A percentile compares a stretch with the other conserved stretches of the same genome.
Conservation (phyloP, 2,113 vertebrate species). For the Origma solitaria region DNA sequence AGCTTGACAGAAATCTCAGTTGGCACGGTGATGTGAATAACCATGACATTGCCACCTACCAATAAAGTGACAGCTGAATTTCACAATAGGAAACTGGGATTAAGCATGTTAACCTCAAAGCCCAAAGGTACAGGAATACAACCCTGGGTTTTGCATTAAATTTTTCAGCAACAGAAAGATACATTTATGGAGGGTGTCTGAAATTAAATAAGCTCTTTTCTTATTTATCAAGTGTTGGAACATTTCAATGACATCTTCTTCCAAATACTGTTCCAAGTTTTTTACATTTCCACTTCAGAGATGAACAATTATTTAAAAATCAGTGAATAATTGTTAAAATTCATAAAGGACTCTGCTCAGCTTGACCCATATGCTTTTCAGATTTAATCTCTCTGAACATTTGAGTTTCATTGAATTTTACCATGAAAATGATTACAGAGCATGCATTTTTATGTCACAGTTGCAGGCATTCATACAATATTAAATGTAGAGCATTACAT, state of each 20-base stretch:
- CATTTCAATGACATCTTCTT: not conserved
- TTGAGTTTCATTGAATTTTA: not conserved
- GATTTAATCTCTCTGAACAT: not conserved
- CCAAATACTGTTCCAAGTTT: not conserved
- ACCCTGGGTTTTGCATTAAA: not conserved
- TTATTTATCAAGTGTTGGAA: not conserved
- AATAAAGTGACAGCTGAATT: slow-evolving; percentile 22
- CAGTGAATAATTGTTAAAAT: slow-evolving; percentile 17
- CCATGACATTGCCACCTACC: not conserved
- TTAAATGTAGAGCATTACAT: not conserved
- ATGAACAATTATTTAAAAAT: slow-evolving; percentile 22
- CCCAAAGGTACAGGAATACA: not conserved
- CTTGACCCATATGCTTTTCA: not conserved
- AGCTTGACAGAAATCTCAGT: slow-evolving; percentile 13
- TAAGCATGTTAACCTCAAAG: slow-evolving; percentile 14
- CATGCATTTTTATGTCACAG: not conserved
- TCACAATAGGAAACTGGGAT: slow-evolving; percentile 3
- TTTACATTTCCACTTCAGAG: not conserved
- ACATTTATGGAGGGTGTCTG: not conserved
- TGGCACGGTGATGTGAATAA: slow-evolving; percentile 28
- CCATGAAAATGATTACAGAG: not conserved
- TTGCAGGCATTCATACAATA: not conserved
- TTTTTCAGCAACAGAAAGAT: not conserved
- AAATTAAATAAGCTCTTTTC: slow-evolving; percentile 1
- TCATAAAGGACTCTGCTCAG: not conserved